phyloP scores from a whole-genome alignment of 2,888 invertebrate species.

The Acleris laterana region DNA sequence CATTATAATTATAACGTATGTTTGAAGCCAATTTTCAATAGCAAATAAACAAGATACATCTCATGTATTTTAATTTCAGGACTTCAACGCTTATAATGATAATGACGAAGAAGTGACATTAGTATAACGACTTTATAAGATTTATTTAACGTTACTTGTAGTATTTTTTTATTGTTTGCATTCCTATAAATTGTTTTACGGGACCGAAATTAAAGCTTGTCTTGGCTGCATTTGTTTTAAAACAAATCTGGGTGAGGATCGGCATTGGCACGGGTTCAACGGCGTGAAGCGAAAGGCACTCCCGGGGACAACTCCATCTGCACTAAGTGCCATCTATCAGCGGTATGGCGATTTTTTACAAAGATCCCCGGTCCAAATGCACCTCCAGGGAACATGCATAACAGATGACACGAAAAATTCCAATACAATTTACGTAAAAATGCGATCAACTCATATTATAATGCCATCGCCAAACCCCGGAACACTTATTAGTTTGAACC shows the following conservation, averaged over 20 bases:
- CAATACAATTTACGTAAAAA: constrained; percentile 17
- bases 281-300: constrained; percentile 71
- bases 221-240: constrained; percentile 37
- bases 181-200: constrained; percentile 8
- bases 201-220: constrained; percentile 16
- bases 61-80: too few relatives aligned
- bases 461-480: constrained; percentile 14
- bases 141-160: too few relatives aligned
- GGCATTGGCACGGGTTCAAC: constrained; percentile 78
- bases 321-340: constrained; percentile 78
- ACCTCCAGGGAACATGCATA: constrained; percentile 62
- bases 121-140: too few relatives aligned
- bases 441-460: background rate
- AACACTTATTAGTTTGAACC: constrained; percentile 32
- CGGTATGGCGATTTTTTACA: constrained; percentile 66
- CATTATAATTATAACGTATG: too few relatives aligned
- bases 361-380: constrained; percentile 63
- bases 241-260: constrained; percentile 64
- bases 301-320: constrained; percentile 76
- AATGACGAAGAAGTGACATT: too few relatives aligned
- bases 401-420: constrained; percentile 50
- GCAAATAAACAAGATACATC: too few relatives aligned
- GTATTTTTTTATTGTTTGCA: background rate
- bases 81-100: too few relatives aligned
- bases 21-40: too few relatives aligned